Conservation (phyloP, 2,797 vertebrate genomes). For the Danio tinwini region DNA sequence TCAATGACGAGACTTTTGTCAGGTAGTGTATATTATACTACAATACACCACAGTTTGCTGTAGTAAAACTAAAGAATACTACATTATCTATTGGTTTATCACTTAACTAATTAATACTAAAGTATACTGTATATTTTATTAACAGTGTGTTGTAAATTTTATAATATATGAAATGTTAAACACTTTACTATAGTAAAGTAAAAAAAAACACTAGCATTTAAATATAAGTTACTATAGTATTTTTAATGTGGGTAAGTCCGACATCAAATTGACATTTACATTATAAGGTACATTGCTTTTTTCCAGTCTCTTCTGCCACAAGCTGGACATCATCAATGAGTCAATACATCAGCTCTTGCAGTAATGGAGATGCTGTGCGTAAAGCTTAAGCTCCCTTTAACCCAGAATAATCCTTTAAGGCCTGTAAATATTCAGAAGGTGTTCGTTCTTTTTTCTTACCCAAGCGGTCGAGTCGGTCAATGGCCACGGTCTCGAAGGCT, state of each 20-base stretch:
- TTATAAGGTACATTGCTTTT: background rate
- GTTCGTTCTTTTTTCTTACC: conserved; percentile 71
- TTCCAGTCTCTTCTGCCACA: background rate
- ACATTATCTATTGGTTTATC: no score
- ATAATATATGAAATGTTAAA: no score
- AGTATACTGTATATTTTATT: no score
- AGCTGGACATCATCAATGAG: background rate
- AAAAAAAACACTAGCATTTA: no score
- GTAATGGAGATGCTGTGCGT: background rate
- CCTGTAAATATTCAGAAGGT: background rate
- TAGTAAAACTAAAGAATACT: no score
- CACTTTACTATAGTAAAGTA: no score
- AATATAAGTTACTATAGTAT: background rate
- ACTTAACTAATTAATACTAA: no score
- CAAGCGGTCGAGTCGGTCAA: conserved; percentile 92
- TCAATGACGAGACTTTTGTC: no score
- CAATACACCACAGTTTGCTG: no score
- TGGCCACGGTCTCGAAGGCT: conserved; percentile 93
- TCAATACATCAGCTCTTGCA: background rate
- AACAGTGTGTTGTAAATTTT: no score
- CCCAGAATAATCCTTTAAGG: background rate
- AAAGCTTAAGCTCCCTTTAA: background rate
- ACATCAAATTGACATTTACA: background rate
- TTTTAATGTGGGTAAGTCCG: background rate
- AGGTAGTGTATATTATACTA: no score